Conservation (phyloP, 2,888 invertebrate species). For the Prionchulus punctatus region DNA sequence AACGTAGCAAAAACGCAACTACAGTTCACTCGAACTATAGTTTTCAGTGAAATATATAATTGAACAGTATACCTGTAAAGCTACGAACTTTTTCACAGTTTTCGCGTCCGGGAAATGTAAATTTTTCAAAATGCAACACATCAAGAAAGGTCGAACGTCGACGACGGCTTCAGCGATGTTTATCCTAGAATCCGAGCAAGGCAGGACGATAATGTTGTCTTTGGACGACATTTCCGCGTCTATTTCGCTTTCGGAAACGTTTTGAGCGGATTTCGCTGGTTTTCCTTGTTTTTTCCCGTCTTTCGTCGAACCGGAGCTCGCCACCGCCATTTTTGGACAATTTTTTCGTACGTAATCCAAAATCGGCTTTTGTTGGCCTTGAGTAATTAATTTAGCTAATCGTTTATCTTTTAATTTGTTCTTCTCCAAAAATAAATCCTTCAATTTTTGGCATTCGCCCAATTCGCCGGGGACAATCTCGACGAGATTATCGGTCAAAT, state of each 20-base stretch:
- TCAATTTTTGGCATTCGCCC: constrained; percentile 51
- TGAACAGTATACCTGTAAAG: constrained; percentile 42
- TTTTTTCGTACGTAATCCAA: constrained; percentile 57
- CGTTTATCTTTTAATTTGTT: constrained; percentile 57
- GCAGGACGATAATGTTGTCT: constrained; percentile 38
- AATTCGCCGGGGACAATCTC: constrained; percentile 52
- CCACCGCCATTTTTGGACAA: constrained; percentile 38
- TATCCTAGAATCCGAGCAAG: constrained; percentile 26
- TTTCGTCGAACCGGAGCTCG: constrained; percentile 10
- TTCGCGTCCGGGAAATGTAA: constrained; percentile 45
- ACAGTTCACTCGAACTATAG: no score
- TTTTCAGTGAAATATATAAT: not conserved
- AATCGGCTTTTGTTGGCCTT: constrained; percentile 53
- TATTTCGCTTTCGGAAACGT: constrained; percentile 20
- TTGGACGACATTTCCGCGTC: constrained; percentile 36
- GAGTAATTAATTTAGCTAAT: constrained; percentile 53
- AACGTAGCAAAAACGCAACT: no score
- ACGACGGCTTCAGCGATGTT: constrained; percentile 37
- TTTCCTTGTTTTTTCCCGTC: constrained; percentile 19
- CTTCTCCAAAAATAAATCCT: constrained; percentile 55
- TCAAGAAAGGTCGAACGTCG: constrained; percentile 50
- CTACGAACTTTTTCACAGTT: constrained; percentile 57
- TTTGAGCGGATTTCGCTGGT: constrained; percentile 24
- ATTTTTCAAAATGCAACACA: constrained; percentile 53
- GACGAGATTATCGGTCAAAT: constrained; percentile 52